phyloP scores from a whole-genome alignment of 2,888 invertebrate species.

The Drosophila algonquin region DNA sequence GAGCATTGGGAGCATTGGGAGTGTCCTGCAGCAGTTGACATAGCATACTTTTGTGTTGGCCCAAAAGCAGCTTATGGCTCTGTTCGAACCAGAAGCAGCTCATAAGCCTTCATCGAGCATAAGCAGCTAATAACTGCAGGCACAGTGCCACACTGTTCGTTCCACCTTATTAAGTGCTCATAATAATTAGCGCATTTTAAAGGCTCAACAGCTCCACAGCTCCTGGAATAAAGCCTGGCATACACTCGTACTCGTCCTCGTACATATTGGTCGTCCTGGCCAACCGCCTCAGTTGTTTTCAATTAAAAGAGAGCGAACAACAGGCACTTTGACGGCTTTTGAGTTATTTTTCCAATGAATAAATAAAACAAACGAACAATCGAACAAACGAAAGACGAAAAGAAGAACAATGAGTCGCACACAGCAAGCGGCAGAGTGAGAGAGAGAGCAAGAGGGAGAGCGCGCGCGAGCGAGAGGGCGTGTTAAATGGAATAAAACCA shows the following conservation, averaged over 20 bases:
- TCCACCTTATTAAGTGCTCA: conserved; percentile 3
- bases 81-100: not conserved
- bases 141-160: not conserved
- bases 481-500: conserved; percentile 75
- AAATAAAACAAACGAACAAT: conserved; percentile 42
- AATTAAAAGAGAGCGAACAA: conserved; percentile 56
- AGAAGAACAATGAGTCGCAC: not conserved
- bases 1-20: too few species aligned
- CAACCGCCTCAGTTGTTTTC: conserved; percentile 46
- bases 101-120: conserved; percentile 27
- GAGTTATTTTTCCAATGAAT: conserved; percentile 58
- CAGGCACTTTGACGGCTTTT: conserved; percentile 60
- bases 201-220: not conserved
- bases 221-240: too few species aligned
- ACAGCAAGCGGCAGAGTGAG: too few species aligned
- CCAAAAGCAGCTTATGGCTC: conserved; percentile 45
- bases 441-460: not conserved
- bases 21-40: not conserved
- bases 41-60: conserved; percentile 9
- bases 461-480: conserved; percentile 11
- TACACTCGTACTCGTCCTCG: too few species aligned
- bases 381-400: conserved; percentile 14
- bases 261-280: not conserved
- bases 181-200: not conserved
- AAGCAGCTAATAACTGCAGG: conserved; percentile 55